Base-by-base conservation (phyloP, 1,140 invertebrate species). In the Nasonia giraulti region DNA sequence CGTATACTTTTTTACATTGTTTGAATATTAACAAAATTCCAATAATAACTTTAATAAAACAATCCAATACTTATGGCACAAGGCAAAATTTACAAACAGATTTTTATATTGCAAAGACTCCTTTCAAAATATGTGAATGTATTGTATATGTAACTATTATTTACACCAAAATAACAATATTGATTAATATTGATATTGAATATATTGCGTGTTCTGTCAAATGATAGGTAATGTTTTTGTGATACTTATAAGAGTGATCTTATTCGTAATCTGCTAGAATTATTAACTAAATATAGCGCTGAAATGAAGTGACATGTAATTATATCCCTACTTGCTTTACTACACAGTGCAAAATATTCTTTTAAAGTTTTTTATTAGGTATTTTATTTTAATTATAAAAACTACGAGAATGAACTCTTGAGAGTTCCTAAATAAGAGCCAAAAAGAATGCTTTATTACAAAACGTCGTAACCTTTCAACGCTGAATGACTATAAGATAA, bases 51-150 rank as follows among this genome's bases (percentile, higher is more conserved):
- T 85, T 76, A 66, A 27, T 83, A 71, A 27, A 80, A 76, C 8
- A 80, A 74, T 50, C n/a, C 37, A 66, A 62, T 78, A 78, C 55
- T 44, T 84, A 86, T 86, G 86, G 86, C 86, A 86, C 86, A 66
- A 82, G 27, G 44, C 27, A 83, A 78, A 85, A 87, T 89, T 71
- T 85, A 85, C 80, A 86, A 83, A 83, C 14, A 20, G 6, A 23
- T 50, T 85, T 81, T 68, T 23, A 80, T 71, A 71, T 82, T 77
- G 75, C 80, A 71, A 69, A 23, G 12, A 79, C 71, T 44, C 31
- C 7, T 33, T 76, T 7, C 68, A 31, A 82, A 86, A 76, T 37
- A 14, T 62, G 27, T 74, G 31, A n/a, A 75, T 74, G 14, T 74
- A 50, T 55, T 55, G 8, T 74, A 44, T 74, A 44, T 80, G 17